These are phyloP conservation scores for Brachyrhaphis roseni DNA, from an alignment of 2,797 vertebrate genomes.

Conservation along the genomic window DNA sequence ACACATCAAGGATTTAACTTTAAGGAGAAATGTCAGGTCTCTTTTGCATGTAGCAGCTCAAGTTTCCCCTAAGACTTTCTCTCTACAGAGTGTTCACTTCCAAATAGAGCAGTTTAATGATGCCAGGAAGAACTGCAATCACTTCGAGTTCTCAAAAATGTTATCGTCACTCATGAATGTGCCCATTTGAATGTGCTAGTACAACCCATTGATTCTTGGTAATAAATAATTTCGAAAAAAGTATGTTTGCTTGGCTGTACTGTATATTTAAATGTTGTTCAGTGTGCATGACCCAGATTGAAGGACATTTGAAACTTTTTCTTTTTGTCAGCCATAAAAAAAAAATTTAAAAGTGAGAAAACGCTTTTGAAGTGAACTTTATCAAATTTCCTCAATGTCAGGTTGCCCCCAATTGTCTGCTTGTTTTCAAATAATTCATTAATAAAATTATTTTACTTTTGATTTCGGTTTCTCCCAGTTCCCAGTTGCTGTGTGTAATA, in stretches of 20 bases:
- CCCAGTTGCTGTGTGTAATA: background rate
- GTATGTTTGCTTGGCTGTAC: background rate
- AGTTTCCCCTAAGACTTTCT: background rate
- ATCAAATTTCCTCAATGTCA: background rate
- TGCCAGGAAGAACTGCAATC: background rate
- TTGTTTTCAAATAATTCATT: background rate
- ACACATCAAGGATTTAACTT: background rate
- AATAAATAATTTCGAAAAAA: background rate
- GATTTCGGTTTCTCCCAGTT: background rate
- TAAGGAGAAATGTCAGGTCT: background rate
- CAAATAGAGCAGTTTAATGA: background rate
- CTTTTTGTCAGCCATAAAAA: background rate
- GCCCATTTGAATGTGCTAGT: background rate
- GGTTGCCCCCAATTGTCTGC: background rate
- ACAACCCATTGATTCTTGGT: background rate
- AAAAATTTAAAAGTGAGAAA: background rate
- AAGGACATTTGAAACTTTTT: background rate
- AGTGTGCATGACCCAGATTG: background rate
- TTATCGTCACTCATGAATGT: background rate
- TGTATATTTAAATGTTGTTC: background rate
- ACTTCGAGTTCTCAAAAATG: background rate
- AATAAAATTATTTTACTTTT: background rate
- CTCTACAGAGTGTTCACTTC: background rate
- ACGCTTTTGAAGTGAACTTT: background rate
- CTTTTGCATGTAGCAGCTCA: background rate